These are phyloP conservation scores for Andrena flavipes DNA, from an alignment of 2,888 invertebrate genomes.

Conservation along the genomic window DNA sequence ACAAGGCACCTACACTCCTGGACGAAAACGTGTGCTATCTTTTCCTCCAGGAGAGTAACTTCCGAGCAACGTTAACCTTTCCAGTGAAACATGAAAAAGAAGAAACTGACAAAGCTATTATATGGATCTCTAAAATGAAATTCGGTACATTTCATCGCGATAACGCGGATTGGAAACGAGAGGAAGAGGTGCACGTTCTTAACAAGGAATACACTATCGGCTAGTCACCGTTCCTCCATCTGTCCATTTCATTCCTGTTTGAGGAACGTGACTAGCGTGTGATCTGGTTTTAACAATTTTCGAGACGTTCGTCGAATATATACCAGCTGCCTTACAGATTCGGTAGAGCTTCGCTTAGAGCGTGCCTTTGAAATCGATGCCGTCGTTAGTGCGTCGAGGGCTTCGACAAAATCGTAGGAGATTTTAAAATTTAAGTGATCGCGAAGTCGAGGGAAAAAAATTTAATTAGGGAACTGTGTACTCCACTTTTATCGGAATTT, in stretches of 20 bases:
- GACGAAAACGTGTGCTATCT: too few relatives aligned
- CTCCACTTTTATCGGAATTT: not conserved
- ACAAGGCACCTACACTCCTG: too few relatives aligned
- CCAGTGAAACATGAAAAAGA: not conserved
- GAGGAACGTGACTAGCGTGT: slow-evolving; percentile 61
- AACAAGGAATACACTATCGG: not conserved
- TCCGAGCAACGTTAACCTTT: too few relatives aligned
- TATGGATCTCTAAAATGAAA: too few relatives aligned
- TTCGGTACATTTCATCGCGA: too few relatives aligned
- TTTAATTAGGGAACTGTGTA: not conserved
- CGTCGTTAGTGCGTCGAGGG: not conserved
- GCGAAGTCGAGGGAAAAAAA: not conserved
- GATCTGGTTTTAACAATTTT: slow-evolving; percentile 48
- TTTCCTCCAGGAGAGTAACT: too few relatives aligned
- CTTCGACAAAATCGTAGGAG: not conserved
- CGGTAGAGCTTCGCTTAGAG: not conserved
- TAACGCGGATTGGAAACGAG: too few relatives aligned
- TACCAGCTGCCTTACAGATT: not conserved
- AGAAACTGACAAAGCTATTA: not conserved
- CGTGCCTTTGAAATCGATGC: slow-evolving; percentile 17
- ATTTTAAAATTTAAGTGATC: slow-evolving; percentile 3
- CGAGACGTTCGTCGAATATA: slow-evolving; percentile 12
- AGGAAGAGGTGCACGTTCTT: too few relatives aligned
- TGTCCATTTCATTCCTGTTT: slow-evolving; percentile 48
- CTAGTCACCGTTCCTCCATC: not conserved